These are phyloP conservation scores for Uropetala carovei DNA, from an alignment of 2,888 invertebrate genomes.

Conservation along the genomic window DNA sequence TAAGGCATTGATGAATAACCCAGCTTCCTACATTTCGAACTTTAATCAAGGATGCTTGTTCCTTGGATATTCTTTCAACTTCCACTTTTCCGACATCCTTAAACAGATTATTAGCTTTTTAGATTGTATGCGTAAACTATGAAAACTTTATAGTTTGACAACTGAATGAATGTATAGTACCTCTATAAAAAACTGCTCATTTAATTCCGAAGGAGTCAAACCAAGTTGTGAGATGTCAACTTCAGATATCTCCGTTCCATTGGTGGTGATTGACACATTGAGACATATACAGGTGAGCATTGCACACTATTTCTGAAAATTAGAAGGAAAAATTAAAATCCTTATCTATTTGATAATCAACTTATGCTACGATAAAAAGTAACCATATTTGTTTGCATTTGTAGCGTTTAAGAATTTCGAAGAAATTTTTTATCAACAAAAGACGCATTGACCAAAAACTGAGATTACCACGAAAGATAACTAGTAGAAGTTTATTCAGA, in stretches of 20 bases:
- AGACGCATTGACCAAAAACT: not conserved
- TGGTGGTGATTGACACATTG: constrained; percentile 83
- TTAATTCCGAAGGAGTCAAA: constrained; percentile 79
- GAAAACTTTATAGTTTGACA: constrained; percentile 71
- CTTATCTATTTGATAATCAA: not conserved
- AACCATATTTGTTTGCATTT: constrained; percentile 4
- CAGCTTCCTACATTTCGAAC: constrained; percentile 79
- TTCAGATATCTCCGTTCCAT: constrained; percentile 78
- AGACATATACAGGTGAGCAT: constrained; percentile 84
- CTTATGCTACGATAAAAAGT: not conserved
- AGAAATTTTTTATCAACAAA: not conserved
- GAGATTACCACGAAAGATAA: not conserved
- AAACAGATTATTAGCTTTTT: constrained; percentile 68
- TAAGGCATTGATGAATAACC: constrained; percentile 80
- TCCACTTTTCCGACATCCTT: constrained; percentile 78
- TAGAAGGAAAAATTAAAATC: not conserved
- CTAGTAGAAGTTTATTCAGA: not conserved
- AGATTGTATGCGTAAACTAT: constrained; percentile 64
- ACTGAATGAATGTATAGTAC: constrained; percentile 75
- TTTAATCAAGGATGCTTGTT: constrained; percentile 79
- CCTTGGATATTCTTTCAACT: constrained; percentile 77
- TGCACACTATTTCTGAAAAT: constrained; percentile 51
- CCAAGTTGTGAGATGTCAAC: constrained; percentile 79
- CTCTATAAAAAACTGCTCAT: constrained; percentile 83
- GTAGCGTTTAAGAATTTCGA: not conserved